Base-by-base conservation (phyloP, 1,140 invertebrate species). In the Mercenaria mercenaria region DNA sequence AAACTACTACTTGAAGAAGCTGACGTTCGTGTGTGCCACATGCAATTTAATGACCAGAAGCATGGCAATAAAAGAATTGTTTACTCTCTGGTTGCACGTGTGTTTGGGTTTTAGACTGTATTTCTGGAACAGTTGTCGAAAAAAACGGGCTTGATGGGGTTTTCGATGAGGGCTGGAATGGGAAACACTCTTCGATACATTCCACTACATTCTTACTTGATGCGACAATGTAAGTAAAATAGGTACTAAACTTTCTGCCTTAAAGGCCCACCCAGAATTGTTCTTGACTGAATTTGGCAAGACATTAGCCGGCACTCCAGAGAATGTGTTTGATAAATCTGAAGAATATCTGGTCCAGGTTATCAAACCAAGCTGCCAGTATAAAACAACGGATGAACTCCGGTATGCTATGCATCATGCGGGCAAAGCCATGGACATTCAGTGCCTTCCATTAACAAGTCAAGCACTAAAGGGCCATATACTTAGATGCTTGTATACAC, bases 291-390 rank as follows among this genome's bases (percentile, higher is more conserved):
- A 80, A 20, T 80, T 80, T 80, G 52, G 77, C 18, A 23, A 80
- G 29, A 56, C 15, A 8, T 32, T 59, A 34, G 34, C 2, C 32
- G 29, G 15, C 11, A 80, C 11, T 3, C 20, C 47, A 50, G 77
- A 80, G 15, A 20, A 56, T 32, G 77, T 59, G 23, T 4, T 56
- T 20, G 13, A 10, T 1, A 80, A 80, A 56, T 43, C 77, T 34
- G 77, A 80, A 59, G 47, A 80, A 34, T 80, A 80, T 37, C 50
- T 80, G 13, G 77, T 80, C 20, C 26, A 34, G 13, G 77, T 80
- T 18, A 56, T 80, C 2, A 80, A 59, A 29, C 77, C 11, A 56
- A 59, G 32, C n/a, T 6, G 11, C 23, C 3, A 32, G 15, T 80
- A 47, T 37, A 80, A 56, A 59, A 59, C 77, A 32, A 80, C 56